Evolutionary conservation across 2,797 vertebrate species (phyloP).

Genomic region (Lacerta bilineata): DNA sequence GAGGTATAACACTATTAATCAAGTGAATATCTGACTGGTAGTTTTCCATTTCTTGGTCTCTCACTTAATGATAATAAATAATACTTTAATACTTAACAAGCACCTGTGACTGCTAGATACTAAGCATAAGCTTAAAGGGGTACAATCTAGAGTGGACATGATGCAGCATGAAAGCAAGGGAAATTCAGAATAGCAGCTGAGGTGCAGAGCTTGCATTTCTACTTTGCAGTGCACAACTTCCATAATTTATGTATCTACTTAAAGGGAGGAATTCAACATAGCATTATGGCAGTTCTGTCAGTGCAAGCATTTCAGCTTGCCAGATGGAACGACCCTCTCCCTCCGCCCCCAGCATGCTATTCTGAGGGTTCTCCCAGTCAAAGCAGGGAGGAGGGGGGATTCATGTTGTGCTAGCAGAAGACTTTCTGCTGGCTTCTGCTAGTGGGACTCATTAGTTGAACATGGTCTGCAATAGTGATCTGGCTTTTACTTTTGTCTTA

Average conservation of each 20-base stretch:
- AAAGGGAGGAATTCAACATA: neutral
- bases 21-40: conserved; percentile 48
- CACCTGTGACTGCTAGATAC: neutral
- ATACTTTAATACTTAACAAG: conserved; percentile 7
- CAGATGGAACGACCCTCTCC: too few species aligned
- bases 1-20: conserved; percentile 86
- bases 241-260: neutral
- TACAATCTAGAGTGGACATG: neutral
- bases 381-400: too few species aligned
- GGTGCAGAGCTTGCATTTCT: neutral
- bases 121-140: neutral
- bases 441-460: too few species aligned
- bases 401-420: too few species aligned
- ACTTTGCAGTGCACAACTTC: neutral
- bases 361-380: too few species aligned
- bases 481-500: neutral
- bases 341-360: too few species aligned
- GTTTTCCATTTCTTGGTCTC: conserved; percentile 43
- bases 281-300: too few species aligned
- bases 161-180: neutral
- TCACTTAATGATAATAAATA: conserved; percentile 34
- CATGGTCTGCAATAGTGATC: neutral
- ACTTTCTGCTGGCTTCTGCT: too few species aligned
- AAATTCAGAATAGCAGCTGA: neutral
- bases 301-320: too few species aligned